Base-by-base conservation (phyloP, 2,113 vertebrate genomes). In the Labeo rohita region DNA sequence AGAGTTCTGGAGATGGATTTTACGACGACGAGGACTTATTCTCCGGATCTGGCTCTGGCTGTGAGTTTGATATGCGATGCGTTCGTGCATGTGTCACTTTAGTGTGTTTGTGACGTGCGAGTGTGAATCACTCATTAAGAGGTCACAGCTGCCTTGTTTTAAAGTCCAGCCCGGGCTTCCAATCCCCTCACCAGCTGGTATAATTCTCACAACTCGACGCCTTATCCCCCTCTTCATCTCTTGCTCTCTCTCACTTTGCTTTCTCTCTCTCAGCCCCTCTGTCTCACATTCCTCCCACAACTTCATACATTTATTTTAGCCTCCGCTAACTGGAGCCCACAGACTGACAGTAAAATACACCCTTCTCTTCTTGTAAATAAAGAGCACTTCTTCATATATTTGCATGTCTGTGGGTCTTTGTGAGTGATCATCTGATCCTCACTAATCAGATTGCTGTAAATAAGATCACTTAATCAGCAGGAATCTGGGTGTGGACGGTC, bases 11-110 rank as follows among this genome's bases (percentile, higher is more conserved):
- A 86, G 92, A 94, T 39, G 94, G 92, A 4, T 92, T 94, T 88
- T 93, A 88, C 4, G 95, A 96, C 11, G 95, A 95, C 2, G 95
- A 96, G 83, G 95, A 96, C 88, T 91, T 94, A 66, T 95, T 93
- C 92, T 96, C 95, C 2, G 95, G 95, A 90, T 96, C 95, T 0
- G 95, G 95, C 72, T 96, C 95, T 77, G 95, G 95, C 87, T 94
- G 95, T 96, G 89, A 95, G 95, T 95, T 23, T 92, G 73, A 18
- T 65, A 4, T 70, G 45, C 63, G 47, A 36, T 88, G 59, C 84
- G 28, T 75, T 18, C 80, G 45, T 89, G 43, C 82, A 18, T 79
- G 45, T 63, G 59, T 68, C 83, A 72, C 59, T 78, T 36, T 36
- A 75, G 66, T 52, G 54, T 82, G 50, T 85, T 73, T 77, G 78